Base-by-base conservation (phyloP, 2,797 vertebrate species). In the Phyllotis vaccarum region DNA sequence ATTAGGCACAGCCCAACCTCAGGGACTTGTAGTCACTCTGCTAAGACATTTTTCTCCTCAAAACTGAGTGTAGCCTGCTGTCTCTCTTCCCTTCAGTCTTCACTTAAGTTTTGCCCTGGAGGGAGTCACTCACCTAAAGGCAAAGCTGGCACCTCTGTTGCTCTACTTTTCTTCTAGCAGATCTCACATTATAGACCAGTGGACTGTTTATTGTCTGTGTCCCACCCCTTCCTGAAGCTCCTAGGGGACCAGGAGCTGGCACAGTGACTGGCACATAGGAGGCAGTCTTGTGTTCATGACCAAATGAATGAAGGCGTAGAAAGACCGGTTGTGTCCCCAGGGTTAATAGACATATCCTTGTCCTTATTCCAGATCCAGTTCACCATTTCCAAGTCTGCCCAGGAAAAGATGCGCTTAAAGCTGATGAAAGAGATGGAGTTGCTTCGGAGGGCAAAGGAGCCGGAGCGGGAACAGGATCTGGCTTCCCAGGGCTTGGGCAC, bases 321-420 rank as follows among this genome's bases (percentile, higher is more conserved):
- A 43, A 56, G 86, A 6, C 7, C 2, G 3, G 0, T 3, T 24
- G 87, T 19, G 88, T 58, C n/a, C 5, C 11, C 78, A 17, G 27
- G 17, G 31, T 68, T 95, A 72, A 94, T 0, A 14, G 66, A 40
- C n/a, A 91, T 85, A 75, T 27, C 54, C 76, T 86, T 85, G 92
- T 68, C 52, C 80, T 82, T n/a, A 68, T 76, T 62, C 52, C 96
- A 98, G 98, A 31, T 98, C 64, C 74, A n/a, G 24, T 89, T 98
- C 91, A 90, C 88, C 24, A 97, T 99, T 79, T 97, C 98, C 34
- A 98, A 94, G 81, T 97, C 98, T 27, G 97, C 97, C 52, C 97
- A 97, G 87, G 97, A 98, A 95, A 98, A 98, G 95, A 90, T 98
- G 96, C 68, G 94, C 0, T 40, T 87, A 80, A 97, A 97, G 86